Base-by-base conservation (phyloP, 2,888 invertebrate genomes). In the Thera britannica region DNA sequence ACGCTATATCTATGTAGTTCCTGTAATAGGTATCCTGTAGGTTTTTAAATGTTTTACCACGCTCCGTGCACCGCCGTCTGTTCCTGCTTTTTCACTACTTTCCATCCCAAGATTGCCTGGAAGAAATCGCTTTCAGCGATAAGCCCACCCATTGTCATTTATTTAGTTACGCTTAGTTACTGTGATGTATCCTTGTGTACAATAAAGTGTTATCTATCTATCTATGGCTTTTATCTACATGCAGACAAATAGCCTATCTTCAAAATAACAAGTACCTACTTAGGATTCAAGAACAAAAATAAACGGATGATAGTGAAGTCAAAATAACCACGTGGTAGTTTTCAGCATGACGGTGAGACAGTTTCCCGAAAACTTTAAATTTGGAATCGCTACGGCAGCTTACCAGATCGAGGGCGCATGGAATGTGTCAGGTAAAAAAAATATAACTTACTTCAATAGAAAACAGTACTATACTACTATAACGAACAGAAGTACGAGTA, bases 341-440 rank as follows among this genome's bases (percentile, higher is more conserved):
- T 68, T 49, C 35, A 68, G 68, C 44, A 48, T 23, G 44, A 9
- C 52, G 23, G 75, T 69, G 86, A 94, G 83, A 48, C 79, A 76
- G 60, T 69, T 90, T 3, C 88, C 89, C 0, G 73, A 76, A 0
- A 68, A 64, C 2, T 68, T 89, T 11, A 81, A 80, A 65, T 74
- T 90, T 3, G 90, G 89, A 0, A 82, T 82, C 0, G 88, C 89
- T 0, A 87, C 90, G 0, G 82, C 89, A 1, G 76, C 89, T 0
- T 89, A 77, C 55, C 90, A 90, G 59, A 78, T 89, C 7, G 89
- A 90, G 77, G 90, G 90, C 0, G 86, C 75, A 2, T 87, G 86
- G 86, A 79, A 89, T 72, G 80, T 69, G 52, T 75, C 83, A 72
- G 89, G 88, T 88, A 72, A 35, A 46, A 51, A 58, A 44, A 23